Evolutionary conservation across 2,113 vertebrate genomes (phyloP).

Genomic region (Delphinapterus leucas): DNA sequence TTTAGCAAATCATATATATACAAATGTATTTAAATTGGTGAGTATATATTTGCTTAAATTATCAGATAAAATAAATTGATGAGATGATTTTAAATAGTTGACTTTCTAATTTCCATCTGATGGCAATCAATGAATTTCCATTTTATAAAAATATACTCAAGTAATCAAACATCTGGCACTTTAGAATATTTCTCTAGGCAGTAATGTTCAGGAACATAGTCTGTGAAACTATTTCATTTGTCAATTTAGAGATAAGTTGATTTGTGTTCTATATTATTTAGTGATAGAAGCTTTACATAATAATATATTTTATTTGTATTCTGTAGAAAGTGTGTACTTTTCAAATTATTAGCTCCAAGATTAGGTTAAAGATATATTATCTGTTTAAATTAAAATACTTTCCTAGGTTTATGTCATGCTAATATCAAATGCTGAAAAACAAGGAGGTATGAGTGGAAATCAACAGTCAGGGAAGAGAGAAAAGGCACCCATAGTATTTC

Average conservation of each 20-base stretch:
- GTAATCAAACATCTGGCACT: conserved; percentile 63
- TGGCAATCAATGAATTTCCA: conserved; percentile 69
- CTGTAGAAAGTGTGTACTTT: background rate
- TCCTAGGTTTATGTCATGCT: background rate
- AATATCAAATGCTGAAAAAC: background rate
- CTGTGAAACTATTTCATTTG: conserved; percentile 18
- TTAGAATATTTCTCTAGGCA: conserved; percentile 36
- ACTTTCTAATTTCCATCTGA: conserved; percentile 61
- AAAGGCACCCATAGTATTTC: background rate
- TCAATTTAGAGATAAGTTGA: background rate
- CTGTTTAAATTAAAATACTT: conserved; percentile 16
- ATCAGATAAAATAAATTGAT: conserved; percentile 53
- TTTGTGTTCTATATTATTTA: background rate
- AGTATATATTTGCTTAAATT: conserved; percentile 13
- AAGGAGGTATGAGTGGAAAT: background rate
- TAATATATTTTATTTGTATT: background rate
- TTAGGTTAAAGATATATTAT: background rate
- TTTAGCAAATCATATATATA: conserved; percentile 47
- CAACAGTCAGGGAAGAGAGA: background rate
- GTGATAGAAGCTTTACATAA: background rate
- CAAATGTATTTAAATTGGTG: conserved; percentile 44
- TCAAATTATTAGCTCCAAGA: background rate
- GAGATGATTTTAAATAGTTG: conserved; percentile 57
- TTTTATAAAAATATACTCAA: conserved; percentile 67
- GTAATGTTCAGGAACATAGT: background rate